phyloP scores from a whole-genome alignment of 2,888 invertebrate genomes.

The Taphrorychus bicolor region DNA sequence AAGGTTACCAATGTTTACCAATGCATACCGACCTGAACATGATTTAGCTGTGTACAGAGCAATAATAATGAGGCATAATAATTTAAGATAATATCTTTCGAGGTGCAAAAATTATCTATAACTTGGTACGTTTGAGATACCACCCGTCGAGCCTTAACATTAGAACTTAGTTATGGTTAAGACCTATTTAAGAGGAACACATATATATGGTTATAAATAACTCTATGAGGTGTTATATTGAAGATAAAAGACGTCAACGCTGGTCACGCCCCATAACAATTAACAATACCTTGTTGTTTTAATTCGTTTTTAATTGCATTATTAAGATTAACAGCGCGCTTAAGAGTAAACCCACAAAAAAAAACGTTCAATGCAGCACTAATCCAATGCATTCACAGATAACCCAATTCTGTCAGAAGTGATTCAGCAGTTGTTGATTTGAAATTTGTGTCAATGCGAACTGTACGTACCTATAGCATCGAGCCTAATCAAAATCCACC shows the following conservation, averaged over 20 bases:
- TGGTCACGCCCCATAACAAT: too few relatives aligned
- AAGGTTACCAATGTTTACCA: constrained; percentile 17
- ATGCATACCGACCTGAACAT: not conserved
- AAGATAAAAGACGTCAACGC: too few relatives aligned
- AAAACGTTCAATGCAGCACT: constrained; percentile 2
- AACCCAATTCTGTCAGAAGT: constrained; percentile 44
- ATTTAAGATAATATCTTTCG: constrained; percentile 23
- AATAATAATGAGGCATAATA: constrained; percentile 16
- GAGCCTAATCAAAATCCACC: not conserved
- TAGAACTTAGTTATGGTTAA: not conserved
- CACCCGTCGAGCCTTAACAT: too few relatives aligned
- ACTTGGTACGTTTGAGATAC: too few relatives aligned
- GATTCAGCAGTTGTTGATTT: constrained; percentile 41
- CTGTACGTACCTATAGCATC: not conserved
- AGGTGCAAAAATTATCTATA: constrained; percentile 15
- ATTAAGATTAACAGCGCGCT: constrained; percentile 11
- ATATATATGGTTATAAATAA: too few relatives aligned
- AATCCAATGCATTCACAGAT: constrained; percentile 20
- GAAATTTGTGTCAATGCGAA: constrained; percentile 44
- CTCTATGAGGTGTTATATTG: too few relatives aligned
- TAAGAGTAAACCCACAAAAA: constrained; percentile 12
- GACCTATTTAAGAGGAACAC: too few relatives aligned
- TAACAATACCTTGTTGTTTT: not conserved
- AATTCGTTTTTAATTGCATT: constrained; percentile 12
- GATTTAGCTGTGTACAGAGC: not conserved